These are phyloP conservation scores for Heterotilapia buettikoferi DNA, from an alignment of 2,113 vertebrate species.

Conservation along the genomic window DNA sequence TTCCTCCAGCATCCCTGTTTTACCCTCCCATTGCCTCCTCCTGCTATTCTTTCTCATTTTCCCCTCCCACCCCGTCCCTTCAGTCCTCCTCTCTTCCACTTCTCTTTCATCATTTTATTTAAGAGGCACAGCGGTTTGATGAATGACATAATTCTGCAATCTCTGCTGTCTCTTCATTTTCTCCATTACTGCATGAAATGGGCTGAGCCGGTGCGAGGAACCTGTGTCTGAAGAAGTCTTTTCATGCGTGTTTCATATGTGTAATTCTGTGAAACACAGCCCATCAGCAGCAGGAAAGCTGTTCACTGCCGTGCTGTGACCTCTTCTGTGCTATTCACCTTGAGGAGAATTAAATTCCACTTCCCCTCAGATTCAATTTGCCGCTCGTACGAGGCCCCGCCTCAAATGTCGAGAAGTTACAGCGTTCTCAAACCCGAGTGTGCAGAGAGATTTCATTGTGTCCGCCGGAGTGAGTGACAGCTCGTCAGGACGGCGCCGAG, in stretches of 20 bases:
- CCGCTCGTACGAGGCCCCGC: not conserved
- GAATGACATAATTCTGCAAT: conserved; percentile 10
- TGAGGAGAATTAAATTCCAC: not conserved
- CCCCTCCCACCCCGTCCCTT: not conserved
- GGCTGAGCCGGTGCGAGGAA: not conserved
- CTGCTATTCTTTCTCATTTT: not conserved
- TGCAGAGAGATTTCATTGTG: conserved; percentile 9
- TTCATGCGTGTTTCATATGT: not conserved
- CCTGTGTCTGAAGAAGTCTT: not conserved
- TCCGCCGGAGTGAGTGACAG: not conserved
- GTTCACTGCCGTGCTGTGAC: not conserved
- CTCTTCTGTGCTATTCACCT: not conserved
- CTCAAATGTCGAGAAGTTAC: not conserved
- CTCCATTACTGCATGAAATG: not conserved
- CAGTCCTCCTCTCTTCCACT: not conserved
- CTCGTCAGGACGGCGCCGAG: not conserved
- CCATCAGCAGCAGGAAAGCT: not conserved
- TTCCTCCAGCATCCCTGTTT: not conserved
- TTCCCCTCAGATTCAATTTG: not conserved
- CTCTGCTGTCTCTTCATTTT: not conserved
- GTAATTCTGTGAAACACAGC: not conserved
- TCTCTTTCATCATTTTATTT: conserved; percentile 21
- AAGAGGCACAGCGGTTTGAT: not conserved
- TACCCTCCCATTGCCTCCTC: not conserved
- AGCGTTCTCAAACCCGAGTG: not conserved